Evolutionary conservation across 2,888 invertebrate species (phyloP).

Genomic region (Lithophane ornitopus): DNA sequence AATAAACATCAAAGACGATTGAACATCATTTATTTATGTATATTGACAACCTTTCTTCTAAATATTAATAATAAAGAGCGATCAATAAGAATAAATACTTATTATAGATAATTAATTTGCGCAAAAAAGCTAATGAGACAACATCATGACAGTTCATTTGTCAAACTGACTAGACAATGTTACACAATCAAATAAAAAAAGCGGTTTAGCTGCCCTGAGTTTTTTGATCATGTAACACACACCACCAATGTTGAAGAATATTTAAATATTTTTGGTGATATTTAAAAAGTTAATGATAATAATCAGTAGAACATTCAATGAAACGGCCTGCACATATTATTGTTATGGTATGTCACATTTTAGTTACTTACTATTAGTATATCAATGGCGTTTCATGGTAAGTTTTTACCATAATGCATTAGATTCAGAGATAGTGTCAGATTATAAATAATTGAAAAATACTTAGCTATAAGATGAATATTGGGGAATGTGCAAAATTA

Average conservation of each 20-base stretch:
- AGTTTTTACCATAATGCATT: neutral
- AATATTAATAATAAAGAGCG: conserved; percentile 67
- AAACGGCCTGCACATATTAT: conserved; percentile 17
- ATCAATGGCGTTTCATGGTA: neutral
- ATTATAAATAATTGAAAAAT: conserved; percentile 10
- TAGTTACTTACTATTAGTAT: neutral
- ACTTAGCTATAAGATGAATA: neutral
- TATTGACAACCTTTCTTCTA: conserved; percentile 70
- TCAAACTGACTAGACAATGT: conserved; percentile 28
- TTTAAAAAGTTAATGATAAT: conserved; percentile 1
- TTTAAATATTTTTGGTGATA: conserved; percentile 8
- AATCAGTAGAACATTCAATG: neutral
- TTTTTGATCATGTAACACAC: conserved; percentile 49
- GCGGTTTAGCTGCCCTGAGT: conserved; percentile 30
- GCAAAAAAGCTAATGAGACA: conserved; percentile 61
- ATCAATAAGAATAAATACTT: conserved; percentile 65
- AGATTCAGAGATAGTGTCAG: neutral
- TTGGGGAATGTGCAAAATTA: neutral
- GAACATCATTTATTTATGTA: conserved; percentile 70
- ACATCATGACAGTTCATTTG: conserved; percentile 23
- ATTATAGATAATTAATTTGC: conserved; percentile 60
- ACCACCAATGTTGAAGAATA: conserved; percentile 37
- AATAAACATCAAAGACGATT: conserved; percentile 53
- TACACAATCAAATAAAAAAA: conserved; percentile 42
- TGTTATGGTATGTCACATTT: neutral